Conservation (phyloP, 2,797 vertebrate genomes). For the Sebastes itinus region DNA sequence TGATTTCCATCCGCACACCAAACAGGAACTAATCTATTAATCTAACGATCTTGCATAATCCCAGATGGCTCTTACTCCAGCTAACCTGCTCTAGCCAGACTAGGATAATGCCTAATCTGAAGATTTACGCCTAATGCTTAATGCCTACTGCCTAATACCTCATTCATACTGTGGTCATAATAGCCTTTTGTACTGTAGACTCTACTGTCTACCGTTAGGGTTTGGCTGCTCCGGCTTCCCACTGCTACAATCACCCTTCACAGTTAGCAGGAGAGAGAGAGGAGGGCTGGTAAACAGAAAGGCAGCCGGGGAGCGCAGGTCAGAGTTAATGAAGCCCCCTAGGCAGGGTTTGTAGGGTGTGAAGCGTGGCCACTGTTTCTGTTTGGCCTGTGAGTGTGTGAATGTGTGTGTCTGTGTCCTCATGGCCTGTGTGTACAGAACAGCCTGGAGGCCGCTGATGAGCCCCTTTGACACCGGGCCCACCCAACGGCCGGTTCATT, state of each 20-base stretch:
- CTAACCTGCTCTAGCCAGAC: slow-evolving; percentile 73
- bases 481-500: slow-evolving; percentile 64
- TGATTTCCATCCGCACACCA: slow-evolving; percentile 61
- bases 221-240: slow-evolving; percentile 49
- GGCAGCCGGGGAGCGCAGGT: slow-evolving; percentile 54
- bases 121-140: slow-evolving; percentile 70
- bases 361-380: slow-evolving; percentile 67
- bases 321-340: slow-evolving; percentile 76
- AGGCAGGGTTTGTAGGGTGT: slow-evolving; percentile 65
- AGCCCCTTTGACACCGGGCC: slow-evolving; percentile 67
- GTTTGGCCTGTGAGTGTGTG: slow-evolving; percentile 39
- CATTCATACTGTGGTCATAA: slow-evolving; percentile 70
- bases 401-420: neutral
- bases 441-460: slow-evolving; percentile 58
- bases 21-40: slow-evolving; percentile 71
- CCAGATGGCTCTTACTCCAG: slow-evolving; percentile 63
- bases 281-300: slow-evolving; percentile 69
- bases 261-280: slow-evolving; percentile 48
- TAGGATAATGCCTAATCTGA: slow-evolving; percentile 77
- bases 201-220: slow-evolving; percentile 26
- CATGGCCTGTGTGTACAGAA: slow-evolving; percentile 31
- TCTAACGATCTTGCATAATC: slow-evolving; percentile 72
- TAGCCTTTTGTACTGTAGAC: slow-evolving; percentile 60
- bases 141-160: slow-evolving; percentile 74
- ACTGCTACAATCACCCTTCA: slow-evolving; percentile 60